Conservation (phyloP, 2,888 invertebrate genomes). For the Trachelus iudaicus region DNA sequence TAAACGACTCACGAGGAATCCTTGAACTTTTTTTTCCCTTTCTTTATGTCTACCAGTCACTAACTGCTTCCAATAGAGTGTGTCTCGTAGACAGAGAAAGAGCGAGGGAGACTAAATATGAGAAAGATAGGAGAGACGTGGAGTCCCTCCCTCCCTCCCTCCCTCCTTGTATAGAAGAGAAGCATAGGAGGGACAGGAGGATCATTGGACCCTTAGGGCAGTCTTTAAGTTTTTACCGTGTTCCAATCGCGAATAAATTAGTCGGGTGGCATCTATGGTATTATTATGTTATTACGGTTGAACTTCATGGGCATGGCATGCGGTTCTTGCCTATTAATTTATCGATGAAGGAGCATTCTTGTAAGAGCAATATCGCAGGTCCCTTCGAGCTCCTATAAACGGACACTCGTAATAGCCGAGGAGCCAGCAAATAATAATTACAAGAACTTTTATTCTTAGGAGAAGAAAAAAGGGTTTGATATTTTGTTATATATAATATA, state of each 20-base stretch:
- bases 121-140: background rate
- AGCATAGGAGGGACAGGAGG: background rate
- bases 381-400: conserved; percentile 25
- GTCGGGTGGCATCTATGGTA: conserved; percentile 29
- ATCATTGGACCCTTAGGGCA: conserved; percentile 18
- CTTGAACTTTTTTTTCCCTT: background rate
- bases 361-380: conserved; percentile 4
- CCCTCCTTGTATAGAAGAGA: background rate
- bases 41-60: background rate
- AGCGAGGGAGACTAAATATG: background rate
- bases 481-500: background rate
- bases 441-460: background rate
- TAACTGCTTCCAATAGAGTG: background rate
- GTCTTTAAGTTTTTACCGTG: conserved; percentile 24
- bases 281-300: conserved; percentile 39
- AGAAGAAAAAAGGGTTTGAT: background rate
- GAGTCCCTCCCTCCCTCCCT: background rate
- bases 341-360: conserved; percentile 32
- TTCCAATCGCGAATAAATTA: conserved; percentile 36
- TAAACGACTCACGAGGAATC: background rate
- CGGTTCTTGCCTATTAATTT: conserved; percentile 37
- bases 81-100: background rate
- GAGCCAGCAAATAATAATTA: background rate
- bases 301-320: conserved; percentile 18
- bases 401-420: conserved; percentile 12